Percentiles rank a stretch among this genome's conserved stretches.
These are phyloP conservation scores for Gadopsis marmoratus DNA, from an alignment of 2,797 vertebrate species.

Conservation along the genomic window DNA sequence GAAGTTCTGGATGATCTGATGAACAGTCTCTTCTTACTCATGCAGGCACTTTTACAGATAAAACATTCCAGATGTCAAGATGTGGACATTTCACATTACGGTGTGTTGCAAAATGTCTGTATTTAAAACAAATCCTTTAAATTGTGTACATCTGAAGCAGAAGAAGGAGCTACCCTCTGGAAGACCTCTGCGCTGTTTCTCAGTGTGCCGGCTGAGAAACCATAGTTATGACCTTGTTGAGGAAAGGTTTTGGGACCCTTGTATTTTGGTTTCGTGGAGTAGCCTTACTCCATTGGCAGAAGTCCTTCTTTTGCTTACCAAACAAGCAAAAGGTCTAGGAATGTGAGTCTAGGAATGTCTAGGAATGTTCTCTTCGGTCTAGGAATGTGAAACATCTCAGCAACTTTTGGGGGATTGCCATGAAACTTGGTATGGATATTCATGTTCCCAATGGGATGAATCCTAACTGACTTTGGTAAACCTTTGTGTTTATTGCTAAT, in stretches of 20 bases:
- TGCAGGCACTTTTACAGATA: conserved; percentile 20
- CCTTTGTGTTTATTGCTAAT: neutral
- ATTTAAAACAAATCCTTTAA: conserved; percentile 21
- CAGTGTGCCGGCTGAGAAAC: neutral
- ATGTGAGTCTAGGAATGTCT: too few species aligned
- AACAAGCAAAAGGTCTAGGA: too few species aligned
- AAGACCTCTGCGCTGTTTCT: neutral
- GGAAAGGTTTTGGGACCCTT: neutral
- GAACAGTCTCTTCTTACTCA: conserved; percentile 43
- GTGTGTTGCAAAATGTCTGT: conserved; percentile 25
- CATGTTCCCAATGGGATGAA: too few species aligned
- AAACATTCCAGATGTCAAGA: conserved; percentile 40
- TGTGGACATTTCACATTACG: conserved; percentile 7
- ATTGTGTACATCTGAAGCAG: conserved; percentile 4
- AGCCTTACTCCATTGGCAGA: neutral
- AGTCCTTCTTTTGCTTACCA: neutral
- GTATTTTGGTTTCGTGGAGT: neutral
- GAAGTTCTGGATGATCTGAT: conserved; percentile 34
- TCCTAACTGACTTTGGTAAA: neutral
- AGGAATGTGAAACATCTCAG: too few species aligned
- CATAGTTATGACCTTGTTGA: neutral
- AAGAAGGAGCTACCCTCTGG: neutral
- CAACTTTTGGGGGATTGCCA: too few species aligned
- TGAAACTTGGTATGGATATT: too few species aligned
- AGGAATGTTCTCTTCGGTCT: too few species aligned